Base-by-base conservation (phyloP, 2,797 vertebrate species). In the Falco concolor region DNA sequence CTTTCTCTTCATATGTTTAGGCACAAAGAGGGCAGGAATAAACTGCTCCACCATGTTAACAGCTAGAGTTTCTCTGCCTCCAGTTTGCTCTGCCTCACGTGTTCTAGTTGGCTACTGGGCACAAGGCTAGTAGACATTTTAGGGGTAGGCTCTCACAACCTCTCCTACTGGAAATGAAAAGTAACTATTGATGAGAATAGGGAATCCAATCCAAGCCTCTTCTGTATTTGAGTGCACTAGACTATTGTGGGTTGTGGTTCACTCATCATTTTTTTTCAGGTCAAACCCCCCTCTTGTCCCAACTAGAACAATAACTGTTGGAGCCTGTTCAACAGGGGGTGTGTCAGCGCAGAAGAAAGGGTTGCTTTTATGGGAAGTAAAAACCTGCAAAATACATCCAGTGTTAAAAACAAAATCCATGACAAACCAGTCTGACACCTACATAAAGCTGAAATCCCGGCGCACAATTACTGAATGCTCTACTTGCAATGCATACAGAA, bases 341-440 rank as follows among this genome's bases (percentile, higher is more conserved):
- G 3, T 54, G 21, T 38, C 57, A 91, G 61, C 28, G 47, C 4
- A 1, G 65, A 42, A 87, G 20, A 38, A 2, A 80, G 13, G 32
- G 22, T 3, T 84, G 52, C 14, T 91, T 89, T 36, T 67, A 70
- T 17, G 64, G 76, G 67, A 94, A 74, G 30, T 56, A 69, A 80
- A 97, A 86, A 9, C 14, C 50, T 86, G 36, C 40, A 81, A 74
- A 91, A 84, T 47, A 27, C 10, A 70, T 42, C 72, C 49, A 60
- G 42, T 12, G 32, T 90, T 87, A 64, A 74, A 95, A 95, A 63
- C 70, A 64, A 86, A 89, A 64, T 74, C 74, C 63, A 22, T 84
- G 73, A 89, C 59, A 94, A 95, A 70, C 52, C 74, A 64, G 80
- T 89, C 86, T 94, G 91, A 96, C 94, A 93, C 80, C 77, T 95